Conservation (phyloP, 2,113 vertebrate species). For the Sinosuthora webbiana region DNA sequence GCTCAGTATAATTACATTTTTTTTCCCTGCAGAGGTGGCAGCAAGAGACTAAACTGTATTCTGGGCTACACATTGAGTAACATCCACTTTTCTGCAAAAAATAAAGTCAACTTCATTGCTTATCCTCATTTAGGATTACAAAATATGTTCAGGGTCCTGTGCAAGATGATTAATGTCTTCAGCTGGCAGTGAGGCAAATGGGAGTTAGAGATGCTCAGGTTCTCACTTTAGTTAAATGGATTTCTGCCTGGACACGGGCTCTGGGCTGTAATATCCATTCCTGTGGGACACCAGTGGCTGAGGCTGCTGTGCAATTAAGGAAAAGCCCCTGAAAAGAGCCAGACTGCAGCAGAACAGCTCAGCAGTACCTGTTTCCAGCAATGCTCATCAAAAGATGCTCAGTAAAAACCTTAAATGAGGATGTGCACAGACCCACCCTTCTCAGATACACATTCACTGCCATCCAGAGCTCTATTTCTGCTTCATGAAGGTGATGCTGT, state of each 20-base stretch:
- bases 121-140: background rate
- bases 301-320: background rate
- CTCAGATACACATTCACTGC: background rate
- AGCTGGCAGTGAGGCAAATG: background rate
- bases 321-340: background rate
- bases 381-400: background rate
- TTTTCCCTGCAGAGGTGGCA: background rate
- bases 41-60: background rate
- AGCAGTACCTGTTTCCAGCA: background rate
- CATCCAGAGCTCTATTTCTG: background rate
- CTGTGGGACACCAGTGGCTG: background rate
- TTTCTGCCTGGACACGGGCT: background rate
- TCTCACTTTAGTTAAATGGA: background rate
- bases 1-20: background rate
- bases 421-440: too few species aligned
- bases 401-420: background rate
- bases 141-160: background rate
- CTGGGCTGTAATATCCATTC: background rate
- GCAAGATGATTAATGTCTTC: background rate
- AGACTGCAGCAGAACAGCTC: background rate
- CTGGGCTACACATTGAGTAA: background rate
- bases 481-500: background rate
- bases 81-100: background rate
- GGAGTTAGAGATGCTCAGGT: background rate
- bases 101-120: background rate